These are phyloP conservation scores for Gryllus longicercus DNA, from an alignment of 2,888 invertebrate species.

Conservation along the genomic window DNA sequence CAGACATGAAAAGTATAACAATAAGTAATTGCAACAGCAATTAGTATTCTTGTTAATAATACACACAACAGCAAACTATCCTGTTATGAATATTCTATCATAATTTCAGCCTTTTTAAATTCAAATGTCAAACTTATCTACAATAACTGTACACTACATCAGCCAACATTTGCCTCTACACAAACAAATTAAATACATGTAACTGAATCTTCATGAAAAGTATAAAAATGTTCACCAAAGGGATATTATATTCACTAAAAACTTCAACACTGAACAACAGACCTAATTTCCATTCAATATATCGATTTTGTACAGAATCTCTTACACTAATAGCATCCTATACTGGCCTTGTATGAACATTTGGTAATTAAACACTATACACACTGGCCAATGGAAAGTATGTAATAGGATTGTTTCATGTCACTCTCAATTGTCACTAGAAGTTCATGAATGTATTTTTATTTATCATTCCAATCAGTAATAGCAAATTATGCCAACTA, in stretches of 20 bases:
- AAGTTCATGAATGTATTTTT: not conserved
- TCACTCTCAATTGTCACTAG: constrained; percentile 7
- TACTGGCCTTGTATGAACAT: constrained; percentile 8
- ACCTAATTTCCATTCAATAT: not conserved
- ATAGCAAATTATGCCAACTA: constrained; percentile 22
- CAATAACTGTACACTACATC: constrained; percentile 17
- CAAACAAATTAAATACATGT: constrained; percentile 17
- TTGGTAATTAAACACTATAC: constrained; percentile 9
- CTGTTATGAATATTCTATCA: constrained; percentile 17
- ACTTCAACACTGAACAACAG: constrained; percentile 6
- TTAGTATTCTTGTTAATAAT: constrained; percentile 17
- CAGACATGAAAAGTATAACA: constrained; percentile 2
- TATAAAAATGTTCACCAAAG: not conserved
- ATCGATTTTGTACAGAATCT: constrained; percentile 9
- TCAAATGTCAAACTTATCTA: not conserved
- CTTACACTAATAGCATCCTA: constrained; percentile 1
- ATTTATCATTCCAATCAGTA: constrained; percentile 1
- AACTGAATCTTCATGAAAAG: not conserved
- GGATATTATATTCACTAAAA: constrained; percentile 11
- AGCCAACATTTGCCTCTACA: constrained; percentile 1
- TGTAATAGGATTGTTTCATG: constrained; percentile 3
- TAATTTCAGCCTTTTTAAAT: constrained; percentile 9
- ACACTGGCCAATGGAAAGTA: constrained; percentile 5
- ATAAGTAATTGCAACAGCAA: not conserved
- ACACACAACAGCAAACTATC: constrained; percentile 17